These are phyloP conservation scores for Balanococcus diminutus DNA, from an alignment of 2,888 invertebrate species.

Conservation along the genomic window DNA sequence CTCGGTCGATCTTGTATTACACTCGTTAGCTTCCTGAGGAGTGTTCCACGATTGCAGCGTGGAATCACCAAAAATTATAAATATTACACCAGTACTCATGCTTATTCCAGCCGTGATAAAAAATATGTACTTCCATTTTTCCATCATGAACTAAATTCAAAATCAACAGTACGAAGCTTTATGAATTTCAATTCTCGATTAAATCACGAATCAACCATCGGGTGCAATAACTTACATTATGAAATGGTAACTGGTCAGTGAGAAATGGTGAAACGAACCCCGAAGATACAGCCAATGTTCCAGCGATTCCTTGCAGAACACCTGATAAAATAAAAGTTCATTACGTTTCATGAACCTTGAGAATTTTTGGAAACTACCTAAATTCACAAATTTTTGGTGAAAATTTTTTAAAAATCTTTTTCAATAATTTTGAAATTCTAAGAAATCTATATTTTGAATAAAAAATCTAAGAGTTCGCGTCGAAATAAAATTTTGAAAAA, in stretches of 20 bases:
- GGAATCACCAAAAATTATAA: constrained; percentile 6
- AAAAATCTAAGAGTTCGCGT: too few relatives aligned
- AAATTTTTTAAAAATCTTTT: too few relatives aligned
- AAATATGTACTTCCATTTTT: not conserved
- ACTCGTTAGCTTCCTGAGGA: not conserved
- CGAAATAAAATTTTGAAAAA: too few relatives aligned
- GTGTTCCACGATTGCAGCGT: constrained; percentile 21
- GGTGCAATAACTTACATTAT: constrained; percentile 21
- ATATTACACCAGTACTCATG: not conserved
- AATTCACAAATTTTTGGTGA: too few relatives aligned
- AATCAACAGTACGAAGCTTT: too few relatives aligned
- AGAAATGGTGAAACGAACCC: constrained; percentile 70
- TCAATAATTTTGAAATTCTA: too few relatives aligned
- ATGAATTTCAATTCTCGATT: too few relatives aligned
- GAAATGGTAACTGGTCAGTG: constrained; percentile 68
- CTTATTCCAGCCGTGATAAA: not conserved
- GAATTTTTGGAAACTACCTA: too few relatives aligned
- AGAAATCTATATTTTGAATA: too few relatives aligned
- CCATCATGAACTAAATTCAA: not conserved
- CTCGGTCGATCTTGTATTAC: not conserved
- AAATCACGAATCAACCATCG: too few relatives aligned
- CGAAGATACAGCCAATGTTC: constrained; percentile 66
- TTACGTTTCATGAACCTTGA: too few relatives aligned
- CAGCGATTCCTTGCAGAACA: constrained; percentile 69
- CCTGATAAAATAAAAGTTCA: constrained; percentile 64